Evolutionary conservation across 2,113 vertebrate genomes (phyloP).

Genomic region (Chascanopsetta lugubris): DNA sequence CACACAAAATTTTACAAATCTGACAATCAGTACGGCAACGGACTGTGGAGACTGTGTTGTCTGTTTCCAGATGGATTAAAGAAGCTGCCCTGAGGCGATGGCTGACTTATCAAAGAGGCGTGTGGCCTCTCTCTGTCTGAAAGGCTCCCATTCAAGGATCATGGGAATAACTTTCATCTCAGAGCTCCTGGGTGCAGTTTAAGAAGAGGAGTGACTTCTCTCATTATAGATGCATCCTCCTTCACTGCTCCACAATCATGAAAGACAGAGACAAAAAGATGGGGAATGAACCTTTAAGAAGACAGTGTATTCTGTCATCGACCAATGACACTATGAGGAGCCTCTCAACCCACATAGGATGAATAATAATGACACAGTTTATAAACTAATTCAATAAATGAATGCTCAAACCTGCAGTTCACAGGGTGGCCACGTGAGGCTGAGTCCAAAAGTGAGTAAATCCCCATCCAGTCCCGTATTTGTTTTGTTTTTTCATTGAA

Average conservation of each 20-base stretch:
- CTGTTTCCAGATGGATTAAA: not conserved
- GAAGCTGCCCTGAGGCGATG: not conserved
- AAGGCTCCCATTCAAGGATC: not conserved
- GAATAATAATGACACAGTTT: too few relatives aligned
- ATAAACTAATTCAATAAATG: too few relatives aligned
- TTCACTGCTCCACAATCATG: not conserved
- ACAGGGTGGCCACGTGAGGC: too few relatives aligned
- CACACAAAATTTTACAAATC: too few relatives aligned
- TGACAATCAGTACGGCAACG: too few relatives aligned
- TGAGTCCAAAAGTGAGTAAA: too few relatives aligned
- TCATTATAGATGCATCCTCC: not conserved
- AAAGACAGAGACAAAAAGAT: not conserved
- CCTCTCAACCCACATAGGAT: too few relatives aligned
- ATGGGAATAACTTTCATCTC: conserved; percentile 1
- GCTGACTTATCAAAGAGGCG: not conserved
- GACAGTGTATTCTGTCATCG: not conserved
- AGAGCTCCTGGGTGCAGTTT: conserved; percentile 1
- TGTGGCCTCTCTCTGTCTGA: too few relatives aligned
- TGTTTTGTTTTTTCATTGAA: too few relatives aligned
- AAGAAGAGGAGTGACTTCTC: not conserved
- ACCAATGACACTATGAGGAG: not conserved
- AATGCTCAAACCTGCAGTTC: too few relatives aligned
- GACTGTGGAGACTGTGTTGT: not conserved
- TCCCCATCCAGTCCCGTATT: too few relatives aligned
- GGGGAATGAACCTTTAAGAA: not conserved